A percentile compares a stretch with the other conserved stretches of the same genome.
Conservation (phyloP, 1,140 invertebrate genomes). For the Mycetomoellerius zeteki region DNA sequence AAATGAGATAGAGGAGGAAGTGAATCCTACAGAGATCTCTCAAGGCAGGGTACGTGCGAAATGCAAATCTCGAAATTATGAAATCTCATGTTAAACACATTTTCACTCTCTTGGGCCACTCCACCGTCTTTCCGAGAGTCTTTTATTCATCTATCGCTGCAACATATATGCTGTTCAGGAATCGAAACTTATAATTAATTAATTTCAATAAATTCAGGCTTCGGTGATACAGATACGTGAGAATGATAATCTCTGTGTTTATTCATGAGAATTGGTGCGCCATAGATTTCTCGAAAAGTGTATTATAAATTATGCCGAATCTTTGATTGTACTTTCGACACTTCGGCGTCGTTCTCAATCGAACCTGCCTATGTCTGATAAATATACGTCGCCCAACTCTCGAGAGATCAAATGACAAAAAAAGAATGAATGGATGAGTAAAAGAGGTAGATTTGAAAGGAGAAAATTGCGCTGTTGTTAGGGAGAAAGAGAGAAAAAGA, state of each 20-base stretch:
- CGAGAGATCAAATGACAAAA: constrained; percentile 50
- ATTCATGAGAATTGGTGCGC: constrained; percentile 27
- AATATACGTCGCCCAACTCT: constrained; percentile 37
- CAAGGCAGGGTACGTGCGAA: constrained; percentile 20
- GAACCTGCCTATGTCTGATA: constrained; percentile 32
- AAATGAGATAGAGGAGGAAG: constrained; percentile 21
- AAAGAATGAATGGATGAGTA: constrained; percentile 1
- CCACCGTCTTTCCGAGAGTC: neutral
- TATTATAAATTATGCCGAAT: constrained; percentile 40
- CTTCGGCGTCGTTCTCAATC: constrained; percentile 36
- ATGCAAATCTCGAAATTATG: constrained; percentile 64
- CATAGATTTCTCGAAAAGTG: constrained; percentile 38
- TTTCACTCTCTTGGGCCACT: constrained; percentile 55
- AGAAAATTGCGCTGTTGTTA: constrained; percentile 24
- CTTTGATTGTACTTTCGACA: constrained; percentile 23
- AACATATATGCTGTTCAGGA: neutral
- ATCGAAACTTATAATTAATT: constrained; percentile 36
- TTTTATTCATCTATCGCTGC: neutral
- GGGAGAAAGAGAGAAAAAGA: neutral
- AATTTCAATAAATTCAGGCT: constrained; percentile 7
- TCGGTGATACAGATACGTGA: neutral
- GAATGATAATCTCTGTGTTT: constrained; percentile 31
- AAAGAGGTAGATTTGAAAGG: constrained; percentile 10
- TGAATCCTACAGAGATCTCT: neutral
- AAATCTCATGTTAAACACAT: constrained; percentile 68